Evolutionary conservation across 2,888 invertebrate genomes (phyloP).

Genomic region (Lepidocyrtinus sp.): DNA sequence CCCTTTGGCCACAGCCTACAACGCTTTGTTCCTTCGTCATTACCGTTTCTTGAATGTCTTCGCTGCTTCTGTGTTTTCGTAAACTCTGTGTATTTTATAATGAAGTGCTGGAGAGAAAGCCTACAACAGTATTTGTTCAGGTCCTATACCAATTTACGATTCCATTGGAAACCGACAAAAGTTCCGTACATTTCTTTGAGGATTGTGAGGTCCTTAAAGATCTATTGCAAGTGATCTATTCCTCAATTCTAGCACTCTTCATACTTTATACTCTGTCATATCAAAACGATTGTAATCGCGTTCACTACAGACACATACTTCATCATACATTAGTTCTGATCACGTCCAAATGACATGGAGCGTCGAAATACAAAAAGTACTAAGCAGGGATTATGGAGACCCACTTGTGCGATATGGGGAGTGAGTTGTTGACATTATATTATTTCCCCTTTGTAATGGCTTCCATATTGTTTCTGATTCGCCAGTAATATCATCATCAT

Average conservation of each 20-base stretch:
- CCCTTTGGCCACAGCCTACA: neutral
- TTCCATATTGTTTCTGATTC: neutral
- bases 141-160: neutral
- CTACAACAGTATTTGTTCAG: neutral
- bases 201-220: neutral
- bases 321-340: neutral
- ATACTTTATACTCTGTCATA: neutral
- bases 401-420: neutral
- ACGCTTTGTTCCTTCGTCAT: conserved; percentile 5
- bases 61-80: neutral
- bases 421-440: neutral
- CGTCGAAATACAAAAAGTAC: neutral
- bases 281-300: neutral
- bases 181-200: neutral
- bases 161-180: neutral
- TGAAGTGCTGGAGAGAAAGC: neutral
- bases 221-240: neutral
- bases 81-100: neutral
- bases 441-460: neutral
- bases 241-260: neutral
- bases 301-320: neutral
- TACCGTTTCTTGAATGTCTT: neutral
- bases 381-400: neutral
- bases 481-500: neutral
- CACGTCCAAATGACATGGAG: conserved; percentile 2